Conservation (phyloP, 2,888 invertebrate genomes). For the Tiliacea aurago region DNA sequence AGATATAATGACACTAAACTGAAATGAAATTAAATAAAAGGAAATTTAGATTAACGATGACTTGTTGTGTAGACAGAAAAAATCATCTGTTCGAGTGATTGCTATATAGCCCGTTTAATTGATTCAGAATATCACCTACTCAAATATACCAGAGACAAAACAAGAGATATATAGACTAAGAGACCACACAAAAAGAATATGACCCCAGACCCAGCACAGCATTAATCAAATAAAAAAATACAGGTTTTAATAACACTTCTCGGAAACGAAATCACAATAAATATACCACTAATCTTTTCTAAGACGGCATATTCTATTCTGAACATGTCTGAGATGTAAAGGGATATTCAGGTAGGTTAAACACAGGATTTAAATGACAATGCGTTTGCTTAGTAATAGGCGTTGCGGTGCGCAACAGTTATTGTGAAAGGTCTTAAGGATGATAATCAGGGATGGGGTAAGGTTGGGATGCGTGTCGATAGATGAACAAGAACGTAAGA, state of each 20-base stretch:
- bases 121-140: not conserved
- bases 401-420: slow-evolving; percentile 86
- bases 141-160: not conserved
- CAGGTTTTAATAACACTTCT: slow-evolving; percentile 56
- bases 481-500: not conserved
- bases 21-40: not conserved
- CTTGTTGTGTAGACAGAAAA: not conserved
- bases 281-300: slow-evolving; percentile 62
- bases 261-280: slow-evolving; percentile 65
- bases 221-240: slow-evolving; percentile 28
- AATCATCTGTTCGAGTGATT: not conserved
- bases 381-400: slow-evolving; percentile 83
- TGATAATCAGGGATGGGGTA: slow-evolving; percentile 79
- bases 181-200: slow-evolving; percentile 29
- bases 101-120: not conserved
- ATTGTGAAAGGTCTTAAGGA: slow-evolving; percentile 77
- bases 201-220: not conserved
- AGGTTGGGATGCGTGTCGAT: slow-evolving; percentile 62
- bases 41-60: not conserved
- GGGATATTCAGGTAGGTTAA: slow-evolving; percentile 85
- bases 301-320: slow-evolving; percentile 73
- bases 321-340: slow-evolving; percentile 70
- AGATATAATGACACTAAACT: not conserved
- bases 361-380: slow-evolving; percentile 88
- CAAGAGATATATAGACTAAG: too few species aligned